Base-by-base conservation (phyloP, 2,888 invertebrate genomes). In the Rapana venosa region DNA sequence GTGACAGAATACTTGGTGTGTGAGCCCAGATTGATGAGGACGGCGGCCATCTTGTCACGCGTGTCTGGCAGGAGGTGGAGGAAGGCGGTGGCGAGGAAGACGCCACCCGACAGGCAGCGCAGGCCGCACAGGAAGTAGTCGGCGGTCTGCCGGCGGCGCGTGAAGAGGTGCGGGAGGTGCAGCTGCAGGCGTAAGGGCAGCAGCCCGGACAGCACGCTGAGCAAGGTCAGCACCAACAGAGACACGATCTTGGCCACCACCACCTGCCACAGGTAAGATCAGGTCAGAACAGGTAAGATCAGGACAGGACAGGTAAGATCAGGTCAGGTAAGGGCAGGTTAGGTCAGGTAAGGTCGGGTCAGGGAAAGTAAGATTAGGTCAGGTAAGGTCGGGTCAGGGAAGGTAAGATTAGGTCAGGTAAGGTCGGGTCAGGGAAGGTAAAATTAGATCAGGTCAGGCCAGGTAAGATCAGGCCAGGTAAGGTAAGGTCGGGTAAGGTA, bases 51-150 rank as follows among this genome's bases (percentile, higher is more conserved):
- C 88, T 95, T 94, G 30, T 92, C 92, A 30, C 94, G 90, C 0
- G 95, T 95, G 91, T 95, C 94, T 22, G 95, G 95, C 81, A 95
- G 93, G 22, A 95, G 90, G 88, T 94, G 95, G 26, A 95, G 91
- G 90, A 95, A 94, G 89, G 94, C 94, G 0, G 94, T 94, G 36
- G 94, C 95, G 26, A 95, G 92, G 89, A 94, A 87, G 89, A 88
- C 86, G 77, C 92, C 93, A 15, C 93, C 95, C 22, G 95, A 94
- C 85, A 95, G 94, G 88, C 94, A 94, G 47, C 94, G 92, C 88
- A 94, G 93, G 79, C 94, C 94, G 90, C 93, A 93, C 15, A 95
- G 91, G 30, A 94, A 92, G 89, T 93, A 93, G 89, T 95, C 94
- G 83, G 94, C 93, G 13, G 93, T 91, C 47, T 90, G 91, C 74